Evolutionary conservation across 2,888 invertebrate genomes (phyloP).

Genomic region (Sceliomorpha sp.): DNA sequence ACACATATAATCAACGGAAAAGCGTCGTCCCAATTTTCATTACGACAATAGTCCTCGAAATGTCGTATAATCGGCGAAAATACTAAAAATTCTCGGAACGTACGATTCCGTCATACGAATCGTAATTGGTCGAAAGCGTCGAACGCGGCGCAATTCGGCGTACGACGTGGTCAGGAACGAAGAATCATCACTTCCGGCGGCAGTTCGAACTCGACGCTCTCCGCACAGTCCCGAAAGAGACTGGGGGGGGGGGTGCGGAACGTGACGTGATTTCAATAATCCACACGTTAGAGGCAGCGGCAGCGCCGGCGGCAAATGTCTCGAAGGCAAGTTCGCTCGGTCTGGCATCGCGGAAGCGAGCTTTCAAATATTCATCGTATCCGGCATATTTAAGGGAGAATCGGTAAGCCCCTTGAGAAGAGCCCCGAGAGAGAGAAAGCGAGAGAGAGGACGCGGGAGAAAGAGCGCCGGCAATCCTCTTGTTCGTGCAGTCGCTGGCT

Average conservation of each 20-base stretch:
- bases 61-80: no score
- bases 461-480: slow-evolving; percentile 1
- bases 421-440: no score
- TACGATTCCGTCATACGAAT: not conserved
- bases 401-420: slow-evolving; percentile 55
- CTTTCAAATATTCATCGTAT: slow-evolving; percentile 62
- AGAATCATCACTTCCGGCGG: slow-evolving; percentile 5
- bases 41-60: no score
- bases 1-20: no score
- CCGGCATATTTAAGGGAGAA: slow-evolving; percentile 62
- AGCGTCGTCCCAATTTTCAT: no score
- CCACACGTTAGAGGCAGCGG: not conserved
- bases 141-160: not conserved
- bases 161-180: slow-evolving; percentile 15
- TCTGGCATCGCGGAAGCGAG: slow-evolving; percentile 13
- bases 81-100: no score
- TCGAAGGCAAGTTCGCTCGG: slow-evolving; percentile 10
- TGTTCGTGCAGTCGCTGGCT: not conserved
- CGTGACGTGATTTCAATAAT: slow-evolving; percentile 22
- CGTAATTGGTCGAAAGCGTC: not conserved
- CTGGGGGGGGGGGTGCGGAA: slow-evolving; percentile 1
- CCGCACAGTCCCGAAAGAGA: no score
- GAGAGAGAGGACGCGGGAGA: no score
- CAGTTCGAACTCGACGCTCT: not conserved
- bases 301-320: not conserved